Base-by-base conservation (phyloP, 1,140 invertebrate species). In the Drosophila hydei region DNA sequence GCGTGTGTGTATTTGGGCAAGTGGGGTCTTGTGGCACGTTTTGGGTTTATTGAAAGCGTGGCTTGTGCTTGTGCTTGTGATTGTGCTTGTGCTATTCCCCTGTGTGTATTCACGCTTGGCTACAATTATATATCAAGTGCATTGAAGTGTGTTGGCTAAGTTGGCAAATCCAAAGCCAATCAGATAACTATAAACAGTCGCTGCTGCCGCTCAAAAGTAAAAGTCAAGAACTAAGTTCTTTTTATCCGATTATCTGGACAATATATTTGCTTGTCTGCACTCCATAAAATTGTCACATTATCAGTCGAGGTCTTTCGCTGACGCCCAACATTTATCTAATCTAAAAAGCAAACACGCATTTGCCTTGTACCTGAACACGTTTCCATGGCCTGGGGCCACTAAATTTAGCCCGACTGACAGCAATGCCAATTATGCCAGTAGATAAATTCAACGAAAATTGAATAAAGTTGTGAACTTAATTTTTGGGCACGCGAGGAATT, bases 81-180 rank as follows among this genome's bases (percentile, higher is more conserved):
- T n/a, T n/a, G n/a, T n/a, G 25, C 6, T 27, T 6, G 9, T 33
- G 30, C 30, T 33, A 33, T 33, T 33, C 56, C 69, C 74, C 71
- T 55, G 23, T 11, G 64, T 64, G 81, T 47, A 61, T 77, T 87
- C 33, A 76, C 48, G 77, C 67, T 72, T 75, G 64, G 69, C 68
- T 87, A 80, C 65, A 77, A 81, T 81, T 75, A 60, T 68, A 36
- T 64, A 56, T 70, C 42, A 56, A 70, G 71, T 79, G 63, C 51
- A 68, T 72, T 61, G 65, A 80, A 76, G 73, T 76, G 77, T 62
- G 61, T 58, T 30, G 55, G 62, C 36, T 52, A 60, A 67, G 73
- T 76, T 73, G 27, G 54, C 18, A 55, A 33, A 12, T 18, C 27
- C 19, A 51, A 3, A 64, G 21, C 54, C 30, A 67, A 67, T 51